A percentile compares a stretch with the other conserved stretches of the same genome.
These are phyloP conservation scores for Chymomyza procnemis DNA, from an alignment of 2,888 invertebrate species.

Conservation along the genomic window DNA sequence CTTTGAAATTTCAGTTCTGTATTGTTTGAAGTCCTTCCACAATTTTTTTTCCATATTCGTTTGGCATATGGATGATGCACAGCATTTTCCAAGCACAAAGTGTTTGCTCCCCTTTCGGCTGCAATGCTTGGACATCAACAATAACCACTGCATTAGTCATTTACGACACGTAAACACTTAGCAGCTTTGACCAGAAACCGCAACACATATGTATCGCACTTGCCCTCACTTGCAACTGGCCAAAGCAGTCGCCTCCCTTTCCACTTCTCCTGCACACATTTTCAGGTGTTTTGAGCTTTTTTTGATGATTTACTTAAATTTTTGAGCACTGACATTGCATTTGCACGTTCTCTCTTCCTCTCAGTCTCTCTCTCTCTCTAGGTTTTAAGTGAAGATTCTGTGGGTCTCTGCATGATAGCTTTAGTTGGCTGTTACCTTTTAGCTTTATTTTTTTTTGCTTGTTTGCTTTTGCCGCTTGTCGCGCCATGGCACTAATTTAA, in stretches of 20 bases:
- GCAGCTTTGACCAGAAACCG: conserved; percentile 22
- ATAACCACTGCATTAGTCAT: conserved; percentile 45
- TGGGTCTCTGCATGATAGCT: not conserved
- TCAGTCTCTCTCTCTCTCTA: too few species aligned
- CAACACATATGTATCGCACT: conserved; percentile 7
- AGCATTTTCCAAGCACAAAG: not conserved
- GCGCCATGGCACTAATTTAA: conserved; percentile 49
- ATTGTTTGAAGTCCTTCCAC: not conserved
- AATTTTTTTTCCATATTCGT: not conserved
- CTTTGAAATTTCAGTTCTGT: too few species aligned
- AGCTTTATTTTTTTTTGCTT: not conserved
- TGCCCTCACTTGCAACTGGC: conserved; percentile 2
- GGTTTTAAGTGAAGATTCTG: conserved; percentile 5
- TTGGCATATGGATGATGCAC: not conserved
- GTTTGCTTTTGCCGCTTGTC: not conserved
- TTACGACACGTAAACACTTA: conserved; percentile 72
- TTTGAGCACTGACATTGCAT: conserved; percentile 44
- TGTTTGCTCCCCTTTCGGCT: not conserved
- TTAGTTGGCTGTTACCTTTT: not conserved
- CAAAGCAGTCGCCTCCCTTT: not conserved
- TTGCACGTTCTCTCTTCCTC: conserved; percentile 22
- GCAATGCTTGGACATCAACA: not conserved
- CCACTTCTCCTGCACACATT: not conserved
- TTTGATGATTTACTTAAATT: conserved; percentile 54
- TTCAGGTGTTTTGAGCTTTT: conserved; percentile 21